Evolutionary conservation across 2,888 invertebrate species (phyloP).

Genomic region (Acronicta alni): DNA sequence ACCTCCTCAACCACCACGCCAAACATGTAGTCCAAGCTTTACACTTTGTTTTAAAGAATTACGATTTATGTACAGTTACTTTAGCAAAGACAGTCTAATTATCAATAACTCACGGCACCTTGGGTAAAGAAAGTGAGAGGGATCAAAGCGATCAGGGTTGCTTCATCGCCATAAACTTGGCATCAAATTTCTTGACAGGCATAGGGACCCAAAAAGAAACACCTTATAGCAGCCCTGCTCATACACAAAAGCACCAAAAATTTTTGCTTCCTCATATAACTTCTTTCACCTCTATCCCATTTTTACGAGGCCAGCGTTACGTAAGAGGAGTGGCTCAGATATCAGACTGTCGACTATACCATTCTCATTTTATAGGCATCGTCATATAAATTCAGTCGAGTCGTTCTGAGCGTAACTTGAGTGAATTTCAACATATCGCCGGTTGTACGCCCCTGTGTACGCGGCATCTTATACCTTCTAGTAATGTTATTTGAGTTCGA

Average conservation of each 20-base stretch:
- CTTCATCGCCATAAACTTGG: no score
- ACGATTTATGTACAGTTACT: no score
- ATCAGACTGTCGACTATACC: conserved; percentile 58
- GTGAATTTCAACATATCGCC: conserved; percentile 45
- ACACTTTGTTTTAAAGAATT: no score
- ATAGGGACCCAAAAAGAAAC: no score
- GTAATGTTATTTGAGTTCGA: conserved; percentile 49
- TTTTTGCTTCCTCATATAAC: conserved; percentile 6
- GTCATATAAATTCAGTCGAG: conserved; percentile 62
- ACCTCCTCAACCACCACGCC: no score
- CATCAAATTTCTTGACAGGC: no score
- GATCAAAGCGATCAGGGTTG: no score
- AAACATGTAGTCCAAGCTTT: no score
- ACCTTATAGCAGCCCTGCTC: no score
- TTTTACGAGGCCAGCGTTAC: conserved; percentile 54
- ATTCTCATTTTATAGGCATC: conserved; percentile 64
- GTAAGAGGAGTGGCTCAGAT: conserved; percentile 51
- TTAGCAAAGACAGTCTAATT: no score
- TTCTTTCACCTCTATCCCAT: conserved; percentile 38
- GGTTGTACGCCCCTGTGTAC: conserved; percentile 27
- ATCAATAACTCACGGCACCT: no score
- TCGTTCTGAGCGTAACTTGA: conserved; percentile 31
- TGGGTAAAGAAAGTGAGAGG: no score
- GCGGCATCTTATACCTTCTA: conserved; percentile 37
- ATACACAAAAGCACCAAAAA: conserved; percentile 1